Evolutionary conservation across 2,888 invertebrate genomes (phyloP).

Genomic region (Harpagoxenus sublaevis): DNA sequence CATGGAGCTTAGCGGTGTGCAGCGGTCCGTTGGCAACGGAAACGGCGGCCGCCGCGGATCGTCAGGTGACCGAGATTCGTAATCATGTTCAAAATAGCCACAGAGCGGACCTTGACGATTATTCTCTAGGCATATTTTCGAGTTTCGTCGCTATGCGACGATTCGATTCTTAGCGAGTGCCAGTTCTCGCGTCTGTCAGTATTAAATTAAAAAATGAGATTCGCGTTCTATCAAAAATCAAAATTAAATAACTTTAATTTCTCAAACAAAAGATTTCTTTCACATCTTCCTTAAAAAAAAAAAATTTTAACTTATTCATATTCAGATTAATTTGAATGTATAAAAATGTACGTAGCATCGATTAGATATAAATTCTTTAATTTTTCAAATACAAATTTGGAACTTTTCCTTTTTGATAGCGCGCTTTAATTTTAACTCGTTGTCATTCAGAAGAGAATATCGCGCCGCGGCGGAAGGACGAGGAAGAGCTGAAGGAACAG

Average conservation of each 20-base stretch:
- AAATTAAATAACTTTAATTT: neutral
- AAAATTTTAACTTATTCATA: neutral
- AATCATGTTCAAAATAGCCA: conserved; percentile 26
- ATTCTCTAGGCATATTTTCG: conserved; percentile 25
- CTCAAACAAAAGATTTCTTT: neutral
- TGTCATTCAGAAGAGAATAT: conserved; percentile 31
- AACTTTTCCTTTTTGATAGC: neutral
- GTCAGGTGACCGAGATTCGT: conserved; percentile 48
- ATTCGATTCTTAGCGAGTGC: conserved; percentile 7
- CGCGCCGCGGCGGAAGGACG: neutral
- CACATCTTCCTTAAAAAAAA: neutral
- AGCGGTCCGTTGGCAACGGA: conserved; percentile 67
- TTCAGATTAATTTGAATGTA: neutral
- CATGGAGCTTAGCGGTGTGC: conserved; percentile 84
- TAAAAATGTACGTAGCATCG: neutral
- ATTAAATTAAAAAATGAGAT: neutral
- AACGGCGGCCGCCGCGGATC: conserved; percentile 43
- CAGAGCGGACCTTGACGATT: conserved; percentile 18
- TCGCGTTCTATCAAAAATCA: neutral
- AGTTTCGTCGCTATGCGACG: conserved; percentile 7
- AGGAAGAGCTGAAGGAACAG: conserved; percentile 56
- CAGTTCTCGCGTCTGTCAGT: conserved; percentile 14
- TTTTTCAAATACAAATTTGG: neutral
- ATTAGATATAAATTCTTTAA: neutral
- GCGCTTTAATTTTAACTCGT: neutral